Base-by-base conservation (phyloP, 2,888 invertebrate species). In the Epirrita christyi region DNA sequence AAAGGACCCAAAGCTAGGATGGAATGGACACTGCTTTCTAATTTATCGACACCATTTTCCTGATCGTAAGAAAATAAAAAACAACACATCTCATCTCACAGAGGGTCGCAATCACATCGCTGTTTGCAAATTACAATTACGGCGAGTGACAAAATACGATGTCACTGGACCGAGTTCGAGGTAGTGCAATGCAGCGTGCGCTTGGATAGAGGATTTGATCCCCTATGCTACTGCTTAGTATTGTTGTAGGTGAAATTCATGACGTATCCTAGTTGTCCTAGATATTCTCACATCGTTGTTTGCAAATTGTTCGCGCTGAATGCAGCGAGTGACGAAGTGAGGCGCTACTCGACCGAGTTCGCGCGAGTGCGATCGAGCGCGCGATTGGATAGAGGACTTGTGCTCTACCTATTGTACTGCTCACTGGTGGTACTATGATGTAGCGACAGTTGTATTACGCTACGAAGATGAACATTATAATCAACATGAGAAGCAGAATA, bases 261-360 rank as follows among this genome's bases (percentile, higher is more conserved):
- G 32, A 8, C 32, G 6, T 32, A 44, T 44, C 44, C 62, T 45
- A 49, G 51, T 66, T 66, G 58, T 54, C 49, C 49, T 45, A 55
- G 49, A 49, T 65, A 45, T 52, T 51, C 48, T 21, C 46, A 53
- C n/a, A 52, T 52, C 53, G 42, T 13, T 6, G 54, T 34, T 41
- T 27, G 46, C 48, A 42, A 59, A 59, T 67, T 57, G 56, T 59
- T 41, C 42, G 41, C 54, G 53, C 48, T 44, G 52, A 49, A 57
- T 56, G 56, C 56, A 49, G 44, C 51, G 48, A 49, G 58, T 55
- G 61, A 46, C 42, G 55, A 36, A 32, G 62, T 55, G 55, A 36
- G 52, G 44, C 37, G 46, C 9, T 60, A 46, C 66, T 64, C 64
- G 66, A 64, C 64, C 60, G 62, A 60, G 40, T 54, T 62, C 51